Percentiles rank a stretch among this genome's conserved stretches.
phyloP scores from a whole-genome alignment of 2,797 vertebrate genomes.

The Pyrrhura leucotis region DNA sequence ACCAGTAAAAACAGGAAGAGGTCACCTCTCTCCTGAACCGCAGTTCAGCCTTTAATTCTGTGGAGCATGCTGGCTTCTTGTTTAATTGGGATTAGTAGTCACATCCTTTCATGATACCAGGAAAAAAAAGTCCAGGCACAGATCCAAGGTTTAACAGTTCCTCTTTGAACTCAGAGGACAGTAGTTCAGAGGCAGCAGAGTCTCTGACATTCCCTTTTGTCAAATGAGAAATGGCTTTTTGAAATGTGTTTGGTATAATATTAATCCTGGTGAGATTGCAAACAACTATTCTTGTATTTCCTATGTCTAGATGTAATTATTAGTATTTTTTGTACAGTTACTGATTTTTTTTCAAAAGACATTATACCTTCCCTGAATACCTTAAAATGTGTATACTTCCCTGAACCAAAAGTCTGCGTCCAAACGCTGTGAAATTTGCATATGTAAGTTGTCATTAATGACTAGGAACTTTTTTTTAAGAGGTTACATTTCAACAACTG shows the following conservation, averaged over 20 bases:
- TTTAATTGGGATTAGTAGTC: neutral
- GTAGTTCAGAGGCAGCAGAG: neutral
- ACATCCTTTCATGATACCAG: neutral
- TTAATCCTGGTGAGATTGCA: neutral
- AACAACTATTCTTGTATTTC: neutral
- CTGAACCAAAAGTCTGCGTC: neutral
- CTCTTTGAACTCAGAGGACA: slow-evolving; percentile 12
- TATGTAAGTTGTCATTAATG: neutral
- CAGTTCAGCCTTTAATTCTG: neutral
- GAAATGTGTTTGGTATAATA: neutral
- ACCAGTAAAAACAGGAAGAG: neutral
- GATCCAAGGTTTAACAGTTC: neutral
- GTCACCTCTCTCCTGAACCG: neutral
- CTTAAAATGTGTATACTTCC: neutral
- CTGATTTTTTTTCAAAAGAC: neutral
- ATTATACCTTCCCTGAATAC: neutral
- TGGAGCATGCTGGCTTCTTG: neutral
- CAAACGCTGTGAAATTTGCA: neutral
- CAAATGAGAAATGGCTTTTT: neutral
- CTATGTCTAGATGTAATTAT: neutral
- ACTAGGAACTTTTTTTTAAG: neutral
- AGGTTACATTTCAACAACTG: neutral
- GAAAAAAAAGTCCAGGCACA: neutral
- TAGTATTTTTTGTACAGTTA: neutral
- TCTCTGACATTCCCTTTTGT: neutral